These are phyloP conservation scores for Acanthaster planci DNA, from an alignment of 35 echinoderm and acorn worm genomes.

Conservation along the genomic window DNA sequence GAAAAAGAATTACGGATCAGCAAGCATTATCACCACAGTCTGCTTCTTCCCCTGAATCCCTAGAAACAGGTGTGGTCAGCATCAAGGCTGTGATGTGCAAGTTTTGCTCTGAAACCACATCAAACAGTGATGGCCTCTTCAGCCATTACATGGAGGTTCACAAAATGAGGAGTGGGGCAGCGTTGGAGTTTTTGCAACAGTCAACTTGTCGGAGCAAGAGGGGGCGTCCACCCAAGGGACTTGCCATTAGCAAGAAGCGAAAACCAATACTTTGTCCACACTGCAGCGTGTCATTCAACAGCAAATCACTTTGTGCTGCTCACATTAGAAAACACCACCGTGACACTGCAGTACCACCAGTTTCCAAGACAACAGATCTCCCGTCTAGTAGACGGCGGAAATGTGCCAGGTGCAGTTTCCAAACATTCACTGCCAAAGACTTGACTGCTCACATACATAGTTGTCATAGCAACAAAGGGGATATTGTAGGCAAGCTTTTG, in stretches of 20 bases:
- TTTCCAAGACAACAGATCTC: background rate
- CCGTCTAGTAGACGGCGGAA: background rate
- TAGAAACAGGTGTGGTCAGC: background rate
- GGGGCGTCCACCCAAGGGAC: background rate
- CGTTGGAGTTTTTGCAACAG: background rate
- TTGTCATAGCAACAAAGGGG: background rate
- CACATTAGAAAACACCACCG: slow-evolving; percentile 3
- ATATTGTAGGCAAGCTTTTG: background rate
- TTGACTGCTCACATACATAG: slow-evolving; percentile 26
- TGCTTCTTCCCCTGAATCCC: background rate
- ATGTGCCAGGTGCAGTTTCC: slow-evolving; percentile 10
- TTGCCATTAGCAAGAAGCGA: background rate
- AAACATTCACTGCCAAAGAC: slow-evolving; percentile 12
- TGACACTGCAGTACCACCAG: background rate
- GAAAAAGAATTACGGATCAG: background rate
- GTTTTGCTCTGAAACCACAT: background rate
- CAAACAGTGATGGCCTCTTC: background rate
- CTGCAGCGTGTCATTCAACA: background rate
- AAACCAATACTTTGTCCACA: background rate
- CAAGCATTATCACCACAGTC: background rate
- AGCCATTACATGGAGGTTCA: slow-evolving; percentile 2
- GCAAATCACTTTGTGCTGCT: background rate
- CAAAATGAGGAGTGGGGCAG: background rate
- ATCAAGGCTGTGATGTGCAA: background rate
- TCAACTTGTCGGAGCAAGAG: background rate